Evolutionary conservation across 2,797 vertebrate species (phyloP).

Genomic region (Sciaenops ocellatus): DNA sequence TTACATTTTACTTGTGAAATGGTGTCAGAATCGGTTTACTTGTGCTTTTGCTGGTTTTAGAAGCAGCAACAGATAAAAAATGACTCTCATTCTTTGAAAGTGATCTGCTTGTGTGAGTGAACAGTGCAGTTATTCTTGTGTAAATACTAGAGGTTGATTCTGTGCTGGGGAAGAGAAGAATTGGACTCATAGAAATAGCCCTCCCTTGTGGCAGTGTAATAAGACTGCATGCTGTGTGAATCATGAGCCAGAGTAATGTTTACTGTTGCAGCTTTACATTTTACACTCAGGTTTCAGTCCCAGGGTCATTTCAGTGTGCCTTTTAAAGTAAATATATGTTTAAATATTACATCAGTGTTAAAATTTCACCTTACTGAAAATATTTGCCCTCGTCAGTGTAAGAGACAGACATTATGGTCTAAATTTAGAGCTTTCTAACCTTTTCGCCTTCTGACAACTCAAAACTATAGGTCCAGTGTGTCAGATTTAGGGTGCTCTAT

Average conservation of each 20-base stretch:
- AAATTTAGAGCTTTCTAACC: not conserved
- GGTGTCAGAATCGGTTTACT: slow-evolving; percentile 56
- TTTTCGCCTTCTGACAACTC: not conserved
- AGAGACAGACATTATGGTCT: not conserved
- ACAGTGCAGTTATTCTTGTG: slow-evolving; percentile 7
- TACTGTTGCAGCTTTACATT: not conserved
- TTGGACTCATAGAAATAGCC: slow-evolving; percentile 35
- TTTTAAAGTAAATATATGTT: not conserved
- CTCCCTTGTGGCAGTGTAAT: slow-evolving; percentile 35
- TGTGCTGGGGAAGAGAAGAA: not conserved
- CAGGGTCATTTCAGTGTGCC: not conserved
- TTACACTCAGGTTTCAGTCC: not conserved
- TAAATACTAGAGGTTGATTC: not conserved
- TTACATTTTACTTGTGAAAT: slow-evolving; percentile 52
- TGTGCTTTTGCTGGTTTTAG: slow-evolving; percentile 33
- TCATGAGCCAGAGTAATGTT: not conserved
- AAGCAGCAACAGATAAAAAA: slow-evolving; percentile 8
- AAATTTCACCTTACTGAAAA: not conserved
- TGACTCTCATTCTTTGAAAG: not conserved
- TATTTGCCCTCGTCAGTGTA: too few relatives aligned
- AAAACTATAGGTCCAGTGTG: not conserved
- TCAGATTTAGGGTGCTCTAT: too few relatives aligned
- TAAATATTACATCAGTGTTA: not conserved
- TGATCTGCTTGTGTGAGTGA: slow-evolving; percentile 17
- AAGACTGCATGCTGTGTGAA: slow-evolving; percentile 11